Conservation (phyloP, 2,888 invertebrate species). For the Didymodactylos carnosus region DNA sequence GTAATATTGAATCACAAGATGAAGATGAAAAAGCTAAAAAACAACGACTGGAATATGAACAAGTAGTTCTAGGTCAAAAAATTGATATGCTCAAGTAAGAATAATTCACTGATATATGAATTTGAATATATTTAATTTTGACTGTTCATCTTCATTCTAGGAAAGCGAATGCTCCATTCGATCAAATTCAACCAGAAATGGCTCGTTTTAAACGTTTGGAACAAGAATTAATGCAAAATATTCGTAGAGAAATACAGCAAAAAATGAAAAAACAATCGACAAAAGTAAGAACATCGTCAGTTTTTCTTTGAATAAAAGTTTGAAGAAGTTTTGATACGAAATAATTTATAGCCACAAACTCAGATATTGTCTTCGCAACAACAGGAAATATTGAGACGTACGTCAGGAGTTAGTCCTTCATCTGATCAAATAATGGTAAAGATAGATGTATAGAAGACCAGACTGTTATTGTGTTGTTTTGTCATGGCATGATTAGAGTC, state of each 20-base stretch:
- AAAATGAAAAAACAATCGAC: not conserved
- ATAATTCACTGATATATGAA: too few species aligned
- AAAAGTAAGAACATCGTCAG: not conserved
- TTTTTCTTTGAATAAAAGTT: too few species aligned
- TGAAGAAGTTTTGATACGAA: too few species aligned
- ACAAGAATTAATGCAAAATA: not conserved
- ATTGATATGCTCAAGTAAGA: not conserved
- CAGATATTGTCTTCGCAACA: too few species aligned
- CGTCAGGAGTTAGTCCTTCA: too few species aligned
- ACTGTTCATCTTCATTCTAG: too few species aligned
- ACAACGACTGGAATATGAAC: not conserved
- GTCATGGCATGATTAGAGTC: too few species aligned
- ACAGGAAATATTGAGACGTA: too few species aligned
- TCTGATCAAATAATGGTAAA: too few species aligned
- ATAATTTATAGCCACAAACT: too few species aligned
- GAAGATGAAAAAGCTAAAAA: not conserved
- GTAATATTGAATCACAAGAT: not conserved
- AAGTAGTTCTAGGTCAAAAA: not conserved
- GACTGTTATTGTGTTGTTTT: too few species aligned
- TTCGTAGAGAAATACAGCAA: not conserved
- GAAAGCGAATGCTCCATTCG: not conserved
- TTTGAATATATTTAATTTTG: not conserved
- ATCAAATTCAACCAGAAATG: not conserved
- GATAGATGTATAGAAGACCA: too few species aligned
- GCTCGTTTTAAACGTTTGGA: not conserved